phyloP scores from a whole-genome alignment of 1,140 invertebrate species.

The Kradibia gibbosae region DNA sequence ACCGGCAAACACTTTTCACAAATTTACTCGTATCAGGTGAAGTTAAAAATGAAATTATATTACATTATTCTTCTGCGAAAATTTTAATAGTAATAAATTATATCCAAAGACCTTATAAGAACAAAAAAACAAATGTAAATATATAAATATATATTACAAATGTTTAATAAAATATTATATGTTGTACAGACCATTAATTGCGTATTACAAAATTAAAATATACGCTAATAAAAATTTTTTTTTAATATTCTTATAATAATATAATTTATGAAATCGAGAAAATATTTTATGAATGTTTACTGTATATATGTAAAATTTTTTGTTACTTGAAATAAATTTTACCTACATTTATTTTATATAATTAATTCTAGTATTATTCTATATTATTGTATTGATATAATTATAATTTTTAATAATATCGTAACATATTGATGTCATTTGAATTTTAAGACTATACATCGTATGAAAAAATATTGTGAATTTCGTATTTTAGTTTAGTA shows the following conservation, averaged over 20 bases:
- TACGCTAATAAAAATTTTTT: conserved; percentile 34
- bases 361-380: conserved; percentile 32
- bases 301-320: conserved; percentile 35
- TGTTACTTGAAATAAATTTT: conserved; percentile 35
- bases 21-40: no score
- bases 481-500: no score
- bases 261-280: conserved; percentile 29
- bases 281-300: no score
- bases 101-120: neutral
- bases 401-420: neutral
- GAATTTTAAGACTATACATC: no score
- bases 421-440: no score
- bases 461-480: no score
- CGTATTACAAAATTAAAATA: conserved; percentile 28
- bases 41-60: neutral
- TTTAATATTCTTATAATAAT: conserved; percentile 27
- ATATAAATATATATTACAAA: conserved; percentile 37
- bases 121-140: neutral
- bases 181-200: conserved; percentile 32
- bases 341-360: neutral
- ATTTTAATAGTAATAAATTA: neutral
- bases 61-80: neutral
- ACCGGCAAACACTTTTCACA: no score
- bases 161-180: conserved; percentile 17
- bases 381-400: conserved; percentile 8